These are phyloP conservation scores for Periparus ater DNA, from an alignment of 2,797 vertebrate species.

Conservation along the genomic window DNA sequence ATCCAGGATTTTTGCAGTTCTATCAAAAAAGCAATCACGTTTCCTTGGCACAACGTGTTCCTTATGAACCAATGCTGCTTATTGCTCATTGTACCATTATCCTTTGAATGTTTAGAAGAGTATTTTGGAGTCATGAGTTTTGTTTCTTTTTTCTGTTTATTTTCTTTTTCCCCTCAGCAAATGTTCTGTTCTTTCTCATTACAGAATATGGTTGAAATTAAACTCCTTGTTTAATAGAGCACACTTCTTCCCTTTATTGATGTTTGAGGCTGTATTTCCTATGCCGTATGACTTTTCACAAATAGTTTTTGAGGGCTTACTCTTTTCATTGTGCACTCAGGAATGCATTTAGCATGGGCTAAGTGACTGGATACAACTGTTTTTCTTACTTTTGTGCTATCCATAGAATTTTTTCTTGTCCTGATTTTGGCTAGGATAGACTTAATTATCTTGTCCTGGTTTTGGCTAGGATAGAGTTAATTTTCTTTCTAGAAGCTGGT, in stretches of 20 bases:
- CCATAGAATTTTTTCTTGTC: background rate
- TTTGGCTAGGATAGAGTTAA: background rate
- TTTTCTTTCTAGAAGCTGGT: background rate
- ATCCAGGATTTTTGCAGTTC: slow-evolving; percentile 47
- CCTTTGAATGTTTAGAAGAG: background rate
- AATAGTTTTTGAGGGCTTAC: background rate
- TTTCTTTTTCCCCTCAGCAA: slow-evolving; percentile 9
- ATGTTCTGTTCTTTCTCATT: slow-evolving; percentile 6
- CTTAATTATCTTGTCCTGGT: background rate
- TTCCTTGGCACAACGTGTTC: slow-evolving; percentile 24
- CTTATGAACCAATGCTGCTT: slow-evolving; percentile 24
- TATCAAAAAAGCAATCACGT: slow-evolving; percentile 56
- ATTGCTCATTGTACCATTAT: slow-evolving; percentile 33
- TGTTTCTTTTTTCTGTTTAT: background rate
- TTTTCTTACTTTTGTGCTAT: background rate
- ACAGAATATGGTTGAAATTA: slow-evolving; percentile 14
- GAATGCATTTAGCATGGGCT: background rate
- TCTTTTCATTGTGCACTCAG: background rate
- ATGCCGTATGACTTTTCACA: background rate
- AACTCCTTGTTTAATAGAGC: background rate
- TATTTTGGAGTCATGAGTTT: background rate
- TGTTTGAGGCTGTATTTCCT: background rate
- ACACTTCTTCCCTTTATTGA: background rate
- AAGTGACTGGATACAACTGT: background rate
- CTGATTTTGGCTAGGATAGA: background rate